Base-by-base conservation (phyloP, 2,797 vertebrate species). In the Rhodeus uyekii region DNA sequence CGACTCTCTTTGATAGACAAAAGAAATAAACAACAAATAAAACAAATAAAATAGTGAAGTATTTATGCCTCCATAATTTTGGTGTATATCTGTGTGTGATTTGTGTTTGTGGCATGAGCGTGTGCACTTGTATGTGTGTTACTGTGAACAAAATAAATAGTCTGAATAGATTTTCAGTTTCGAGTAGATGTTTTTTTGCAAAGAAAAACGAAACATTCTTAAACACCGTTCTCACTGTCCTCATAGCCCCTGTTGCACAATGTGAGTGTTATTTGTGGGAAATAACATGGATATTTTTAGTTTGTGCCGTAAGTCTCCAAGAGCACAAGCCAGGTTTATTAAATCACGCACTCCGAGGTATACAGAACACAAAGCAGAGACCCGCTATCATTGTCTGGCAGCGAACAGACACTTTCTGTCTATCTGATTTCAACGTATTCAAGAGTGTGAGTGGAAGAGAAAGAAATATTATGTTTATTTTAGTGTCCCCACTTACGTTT, bases 11-110 rank as follows among this genome's bases (percentile, higher is more conserved):
- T 82, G 71, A 87, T 53, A 76, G 7, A 29, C 32, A 80, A 86
- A 82, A 78, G 78, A 88, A 87, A 89, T 81, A 87, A 87, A 88
- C 84, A 75, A 42, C 2, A 53, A 76, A 48, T 78, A 83, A 76
- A 63, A 84, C 77, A 44, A n/a, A n/a, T n/a, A n/a, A n/a, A n/a
- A 83, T 16, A 6, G 72, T 76, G 27, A 83, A 83, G 80, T 88
- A 83, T 86, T 87, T 68, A 78, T 39, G 81, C 63, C 76, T 76
- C 50, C 27, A 34, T 88, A 86, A 87, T 89, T 87, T 87, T 12
- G 65, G 36, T 61, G 69, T 65, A 55, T 58, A 34, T 85, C 80
- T 24, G 44, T 27, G 3, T 73, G 32, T 24, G 64, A 73, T 55
- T 72, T 50, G 50, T 12, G 27, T 67, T 5, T 68, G 55, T 42